Conservation (phyloP, 1,140 invertebrate species). For the Zophobas morio region DNA sequence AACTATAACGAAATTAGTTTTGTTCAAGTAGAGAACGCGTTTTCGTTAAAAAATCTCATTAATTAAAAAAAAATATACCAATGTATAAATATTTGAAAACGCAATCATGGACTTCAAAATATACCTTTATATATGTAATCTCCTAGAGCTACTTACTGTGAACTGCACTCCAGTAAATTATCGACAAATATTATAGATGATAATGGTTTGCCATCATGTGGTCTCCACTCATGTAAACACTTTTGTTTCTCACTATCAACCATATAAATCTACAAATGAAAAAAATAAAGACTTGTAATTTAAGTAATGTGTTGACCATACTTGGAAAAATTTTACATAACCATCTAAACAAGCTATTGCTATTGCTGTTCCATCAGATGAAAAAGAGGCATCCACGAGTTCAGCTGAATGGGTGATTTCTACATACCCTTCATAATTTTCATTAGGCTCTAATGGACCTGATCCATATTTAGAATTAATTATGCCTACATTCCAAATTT, state of each 20-base stretch:
- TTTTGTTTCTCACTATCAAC: constrained; percentile 76
- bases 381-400: constrained; percentile 91
- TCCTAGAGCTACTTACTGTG: constrained; percentile 80
- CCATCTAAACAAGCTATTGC: constrained; percentile 91
- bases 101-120: too few species aligned
- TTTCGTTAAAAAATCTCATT: too few species aligned
- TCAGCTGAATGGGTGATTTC: constrained; percentile 78
- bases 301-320: constrained; percentile 62
- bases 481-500: constrained; percentile 76
- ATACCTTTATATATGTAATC: neutral
- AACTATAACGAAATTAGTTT: too few species aligned
- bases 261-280: constrained; percentile 81
- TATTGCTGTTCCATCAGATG: constrained; percentile 93
- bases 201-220: constrained; percentile 88
- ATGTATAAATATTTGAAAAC: too few species aligned
- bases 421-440: constrained; percentile 73
- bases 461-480: constrained; percentile 70
- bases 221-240: constrained; percentile 92
- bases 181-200: constrained; percentile 93
- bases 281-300: neutral
- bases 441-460: constrained; percentile 68
- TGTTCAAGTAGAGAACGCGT: too few species aligned
- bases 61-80: too few species aligned
- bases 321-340: constrained; percentile 93
- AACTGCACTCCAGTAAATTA: constrained; percentile 86